A percentile compares a stretch with the other conserved stretches of the same genome.
Evolutionary conservation across 2,113 vertebrate genomes (phyloP).

Genomic region (Daphoenositta chrysoptera): DNA sequence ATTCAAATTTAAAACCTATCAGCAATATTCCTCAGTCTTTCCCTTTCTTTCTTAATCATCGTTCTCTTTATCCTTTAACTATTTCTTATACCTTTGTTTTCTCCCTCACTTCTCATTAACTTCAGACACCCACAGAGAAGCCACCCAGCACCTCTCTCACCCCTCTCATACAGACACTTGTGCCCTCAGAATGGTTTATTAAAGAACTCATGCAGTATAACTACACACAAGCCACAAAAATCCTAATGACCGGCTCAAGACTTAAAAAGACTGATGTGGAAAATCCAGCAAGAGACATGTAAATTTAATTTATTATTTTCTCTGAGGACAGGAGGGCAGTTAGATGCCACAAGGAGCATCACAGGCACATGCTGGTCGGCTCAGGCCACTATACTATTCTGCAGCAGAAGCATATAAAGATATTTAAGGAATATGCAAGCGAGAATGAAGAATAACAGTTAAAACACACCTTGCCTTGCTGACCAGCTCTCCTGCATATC

Average conservation of each 20-base stretch:
- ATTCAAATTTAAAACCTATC: background rate
- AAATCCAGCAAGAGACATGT: background rate
- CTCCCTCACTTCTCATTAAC: background rate
- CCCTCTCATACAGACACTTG: background rate
- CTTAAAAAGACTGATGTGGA: background rate
- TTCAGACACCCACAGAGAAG: background rate
- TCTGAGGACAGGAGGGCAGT: background rate
- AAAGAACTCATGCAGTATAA: background rate
- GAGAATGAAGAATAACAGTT: background rate
- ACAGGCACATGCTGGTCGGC: fast-evolving
- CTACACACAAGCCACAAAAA: background rate
- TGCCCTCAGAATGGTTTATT: background rate
- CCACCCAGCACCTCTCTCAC: background rate
- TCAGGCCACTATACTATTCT: background rate
- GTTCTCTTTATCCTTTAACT: background rate
- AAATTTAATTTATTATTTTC: background rate
- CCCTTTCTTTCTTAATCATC: background rate
- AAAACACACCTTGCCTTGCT: background rate
- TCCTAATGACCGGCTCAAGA: background rate
- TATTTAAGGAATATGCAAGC: background rate
- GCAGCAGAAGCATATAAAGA: background rate
- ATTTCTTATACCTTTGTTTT: constrained; percentile 6
- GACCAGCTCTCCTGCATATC: background rate
- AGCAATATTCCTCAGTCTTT: background rate
- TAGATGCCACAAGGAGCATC: background rate